Conservation (phyloP, 2,113 vertebrate genomes). For the Scortum barcoo region DNA sequence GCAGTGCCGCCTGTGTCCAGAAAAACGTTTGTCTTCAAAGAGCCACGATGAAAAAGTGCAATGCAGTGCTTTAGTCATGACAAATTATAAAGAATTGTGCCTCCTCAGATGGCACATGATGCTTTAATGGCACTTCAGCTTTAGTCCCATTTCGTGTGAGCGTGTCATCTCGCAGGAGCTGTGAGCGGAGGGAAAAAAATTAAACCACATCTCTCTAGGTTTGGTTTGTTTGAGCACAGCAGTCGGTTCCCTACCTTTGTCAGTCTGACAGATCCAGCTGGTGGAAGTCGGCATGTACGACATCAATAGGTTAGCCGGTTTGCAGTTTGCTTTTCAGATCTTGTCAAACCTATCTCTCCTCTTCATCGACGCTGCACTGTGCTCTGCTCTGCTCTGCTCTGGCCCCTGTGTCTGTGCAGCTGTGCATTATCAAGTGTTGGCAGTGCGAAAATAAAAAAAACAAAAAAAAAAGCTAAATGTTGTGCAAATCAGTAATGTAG, state of each 20-base stretch:
- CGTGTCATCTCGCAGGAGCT: conserved; percentile 26
- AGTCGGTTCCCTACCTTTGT: conserved; percentile 28
- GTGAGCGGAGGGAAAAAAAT: conserved; percentile 41
- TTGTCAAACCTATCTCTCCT: conserved; percentile 17
- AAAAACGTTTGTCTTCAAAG: conserved; percentile 13
- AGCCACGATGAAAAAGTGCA: neutral
- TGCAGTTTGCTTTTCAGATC: conserved; percentile 51
- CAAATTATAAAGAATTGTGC: conserved; percentile 1
- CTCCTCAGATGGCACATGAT: neutral
- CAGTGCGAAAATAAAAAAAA: conserved; percentile 7
- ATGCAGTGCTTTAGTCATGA: conserved; percentile 9
- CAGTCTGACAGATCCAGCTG: conserved; percentile 40
- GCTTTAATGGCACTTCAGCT: conserved; percentile 5
- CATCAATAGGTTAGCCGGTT: conserved; percentile 44
- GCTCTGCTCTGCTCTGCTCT: neutral
- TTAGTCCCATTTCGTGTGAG: neutral
- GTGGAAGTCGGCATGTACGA: conserved; percentile 34
- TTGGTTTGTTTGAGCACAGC: conserved; percentile 31
- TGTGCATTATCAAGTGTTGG: conserved; percentile 71
- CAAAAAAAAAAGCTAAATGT: conserved; percentile 21
- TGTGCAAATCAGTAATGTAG: conserved; percentile 63
- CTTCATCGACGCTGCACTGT: conserved; percentile 4
- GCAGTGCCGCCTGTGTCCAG: neutral
- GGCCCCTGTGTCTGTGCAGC: conserved; percentile 63
- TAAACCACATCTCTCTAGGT: conserved; percentile 6